A percentile compares a stretch with the other conserved stretches of the same genome.
Evolutionary conservation across 2,113 vertebrate genomes (phyloP).

Genomic region (Takifugu flavidus): DNA sequence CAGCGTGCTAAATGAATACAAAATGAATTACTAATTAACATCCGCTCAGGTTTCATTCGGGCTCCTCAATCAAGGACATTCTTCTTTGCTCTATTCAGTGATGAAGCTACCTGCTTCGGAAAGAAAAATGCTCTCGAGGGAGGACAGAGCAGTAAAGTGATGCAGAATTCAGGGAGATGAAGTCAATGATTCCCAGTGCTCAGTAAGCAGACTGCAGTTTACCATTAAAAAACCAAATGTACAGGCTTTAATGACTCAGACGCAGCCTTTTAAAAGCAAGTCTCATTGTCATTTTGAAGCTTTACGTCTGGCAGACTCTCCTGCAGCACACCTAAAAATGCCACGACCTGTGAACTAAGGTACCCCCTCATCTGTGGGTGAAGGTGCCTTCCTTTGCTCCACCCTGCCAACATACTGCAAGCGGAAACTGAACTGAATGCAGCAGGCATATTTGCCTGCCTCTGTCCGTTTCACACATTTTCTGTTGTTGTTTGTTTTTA

Average conservation of each 20-base stretch:
- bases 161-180: background rate
- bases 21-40: constrained; percentile 3
- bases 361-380: constrained; percentile 13
- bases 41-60: constrained; percentile 3
- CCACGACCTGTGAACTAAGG: constrained; percentile 35
- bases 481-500: constrained; percentile 1
- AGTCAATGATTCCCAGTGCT: background rate
- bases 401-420: constrained; percentile 21
- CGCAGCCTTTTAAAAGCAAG: background rate
- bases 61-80: constrained; percentile 5
- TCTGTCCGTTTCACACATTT: constrained; percentile 38
- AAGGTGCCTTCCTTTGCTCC: constrained; percentile 36
- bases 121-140: background rate
- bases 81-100: background rate
- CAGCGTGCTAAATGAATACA: constrained; percentile 6
- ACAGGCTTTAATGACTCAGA: background rate
- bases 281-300: background rate
- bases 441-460: constrained; percentile 38
- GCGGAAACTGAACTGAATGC: constrained; percentile 55
- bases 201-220: background rate
- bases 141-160: background rate
- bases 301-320: background rate
- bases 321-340: constrained; percentile 15
- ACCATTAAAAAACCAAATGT: background rate
- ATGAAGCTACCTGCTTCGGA: background rate